Conservation (phyloP, 2,888 invertebrate genomes). For the Chymomyza caudatula region DNA sequence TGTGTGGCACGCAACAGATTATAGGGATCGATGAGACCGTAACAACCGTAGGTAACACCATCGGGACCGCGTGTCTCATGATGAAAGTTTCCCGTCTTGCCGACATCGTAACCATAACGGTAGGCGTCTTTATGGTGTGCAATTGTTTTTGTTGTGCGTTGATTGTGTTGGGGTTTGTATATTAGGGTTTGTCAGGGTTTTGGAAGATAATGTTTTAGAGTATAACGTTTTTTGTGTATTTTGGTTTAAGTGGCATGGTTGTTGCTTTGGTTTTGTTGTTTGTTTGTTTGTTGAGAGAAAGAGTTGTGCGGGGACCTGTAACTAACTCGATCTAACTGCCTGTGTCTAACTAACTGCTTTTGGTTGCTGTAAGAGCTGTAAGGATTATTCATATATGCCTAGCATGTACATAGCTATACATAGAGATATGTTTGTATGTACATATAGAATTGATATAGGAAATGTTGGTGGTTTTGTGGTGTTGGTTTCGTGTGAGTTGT, state of each 20-base stretch:
- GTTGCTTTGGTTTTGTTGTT: slow-evolving; percentile 12
- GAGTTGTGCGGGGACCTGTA: neutral
- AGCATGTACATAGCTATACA: neutral
- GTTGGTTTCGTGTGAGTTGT: slow-evolving; percentile 13
- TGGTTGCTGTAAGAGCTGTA: neutral
- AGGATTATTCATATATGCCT: neutral
- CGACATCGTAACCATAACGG: slow-evolving; percentile 88
- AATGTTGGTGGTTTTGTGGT: slow-evolving; percentile 2
- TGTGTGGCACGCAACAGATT: slow-evolving; percentile 84
- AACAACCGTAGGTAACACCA: slow-evolving; percentile 88
- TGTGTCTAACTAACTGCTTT: neutral
- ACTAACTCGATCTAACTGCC: neutral
- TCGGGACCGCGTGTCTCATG: slow-evolving; percentile 87
- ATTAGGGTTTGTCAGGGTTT: slow-evolving; percentile 18
- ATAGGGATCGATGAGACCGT: slow-evolving; percentile 86
- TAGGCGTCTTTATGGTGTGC: slow-evolving; percentile 80
- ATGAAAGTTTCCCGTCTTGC: slow-evolving; percentile 87
- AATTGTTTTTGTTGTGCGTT: neutral
- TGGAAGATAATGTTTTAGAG: slow-evolving; percentile 43
- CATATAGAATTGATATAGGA: neutral
- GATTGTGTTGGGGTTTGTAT: slow-evolving; percentile 14
- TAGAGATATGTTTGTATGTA: neutral
- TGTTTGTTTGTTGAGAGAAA: neutral
- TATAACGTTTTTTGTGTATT: slow-evolving; percentile 24
- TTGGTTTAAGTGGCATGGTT: slow-evolving; percentile 20